Evolutionary conservation across 2,888 invertebrate genomes (phyloP).

Genomic region (Habroteleia sp.): DNA sequence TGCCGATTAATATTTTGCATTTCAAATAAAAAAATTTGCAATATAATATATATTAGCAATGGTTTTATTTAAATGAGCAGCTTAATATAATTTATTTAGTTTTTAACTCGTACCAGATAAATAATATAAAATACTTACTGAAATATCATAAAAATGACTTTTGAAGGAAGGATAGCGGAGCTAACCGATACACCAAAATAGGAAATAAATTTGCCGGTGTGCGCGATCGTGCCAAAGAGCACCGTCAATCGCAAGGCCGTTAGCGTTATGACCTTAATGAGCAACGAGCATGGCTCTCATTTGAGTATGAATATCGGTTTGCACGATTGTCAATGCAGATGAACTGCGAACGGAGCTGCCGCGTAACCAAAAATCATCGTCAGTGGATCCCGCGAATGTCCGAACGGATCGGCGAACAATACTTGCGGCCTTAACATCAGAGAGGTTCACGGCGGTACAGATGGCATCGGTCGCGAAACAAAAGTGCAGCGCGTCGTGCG

Average conservation of each 20-base stretch:
- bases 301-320: slow-evolving; percentile 7
- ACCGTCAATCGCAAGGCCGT: slow-evolving; percentile 76
- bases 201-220: slow-evolving; percentile 50
- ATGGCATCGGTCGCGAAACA: slow-evolving; percentile 72
- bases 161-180: neutral
- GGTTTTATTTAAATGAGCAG: neutral
- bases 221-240: slow-evolving; percentile 49
- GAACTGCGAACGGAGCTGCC: neutral
- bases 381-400: neutral
- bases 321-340: slow-evolving; percentile 14
- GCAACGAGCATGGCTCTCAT: slow-evolving; percentile 70
- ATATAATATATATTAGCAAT: too few species aligned
- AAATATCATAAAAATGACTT: neutral
- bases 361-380: slow-evolving; percentile 20
- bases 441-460: slow-evolving; percentile 69
- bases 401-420: slow-evolving; percentile 60
- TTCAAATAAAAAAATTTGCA: too few species aligned
- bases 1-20: too few species aligned
- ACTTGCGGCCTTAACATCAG: slow-evolving; percentile 53
- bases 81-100: too few species aligned
- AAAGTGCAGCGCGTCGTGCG: slow-evolving; percentile 59
- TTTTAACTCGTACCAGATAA: slow-evolving; percentile 18
- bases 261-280: slow-evolving; percentile 76
- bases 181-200: slow-evolving; percentile 29
- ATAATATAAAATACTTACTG: slow-evolving; percentile 30